Conservation (phyloP, 2,888 invertebrate genomes). For the Calameuta pallipes region DNA sequence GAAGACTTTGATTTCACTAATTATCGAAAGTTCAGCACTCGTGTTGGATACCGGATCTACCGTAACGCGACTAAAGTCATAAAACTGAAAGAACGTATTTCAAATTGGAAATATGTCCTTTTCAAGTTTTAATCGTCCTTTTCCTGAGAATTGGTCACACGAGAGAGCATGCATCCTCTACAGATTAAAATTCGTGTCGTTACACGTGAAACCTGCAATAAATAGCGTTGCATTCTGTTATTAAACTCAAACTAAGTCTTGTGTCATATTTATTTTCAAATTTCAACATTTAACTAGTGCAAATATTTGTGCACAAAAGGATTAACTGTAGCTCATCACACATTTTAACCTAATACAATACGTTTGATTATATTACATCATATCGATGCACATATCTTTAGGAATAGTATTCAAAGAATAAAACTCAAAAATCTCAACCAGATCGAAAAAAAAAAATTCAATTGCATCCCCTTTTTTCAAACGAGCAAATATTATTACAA, state of each 20-base stretch:
- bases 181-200: not conserved
- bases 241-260: not conserved
- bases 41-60: not conserved
- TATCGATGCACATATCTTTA: not conserved
- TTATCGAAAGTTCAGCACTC: not conserved
- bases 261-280: not conserved
- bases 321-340: not conserved
- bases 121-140: not conserved
- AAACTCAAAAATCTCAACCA: not conserved
- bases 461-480: not conserved
- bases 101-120: not conserved
- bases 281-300: not conserved
- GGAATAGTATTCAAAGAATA: not conserved
- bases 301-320: not conserved
- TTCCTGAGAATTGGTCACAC: not conserved
- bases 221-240: no score
- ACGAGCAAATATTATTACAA: not conserved
- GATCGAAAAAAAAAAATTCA: not conserved
- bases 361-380: not conserved
- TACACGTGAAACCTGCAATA: not conserved
- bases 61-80: not conserved
- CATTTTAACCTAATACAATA: not conserved
- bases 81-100: not conserved
- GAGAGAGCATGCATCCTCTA: not conserved
- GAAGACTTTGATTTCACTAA: not conserved